Conservation (phyloP, 1,140 invertebrate genomes). For the Hestina assimilis region DNA sequence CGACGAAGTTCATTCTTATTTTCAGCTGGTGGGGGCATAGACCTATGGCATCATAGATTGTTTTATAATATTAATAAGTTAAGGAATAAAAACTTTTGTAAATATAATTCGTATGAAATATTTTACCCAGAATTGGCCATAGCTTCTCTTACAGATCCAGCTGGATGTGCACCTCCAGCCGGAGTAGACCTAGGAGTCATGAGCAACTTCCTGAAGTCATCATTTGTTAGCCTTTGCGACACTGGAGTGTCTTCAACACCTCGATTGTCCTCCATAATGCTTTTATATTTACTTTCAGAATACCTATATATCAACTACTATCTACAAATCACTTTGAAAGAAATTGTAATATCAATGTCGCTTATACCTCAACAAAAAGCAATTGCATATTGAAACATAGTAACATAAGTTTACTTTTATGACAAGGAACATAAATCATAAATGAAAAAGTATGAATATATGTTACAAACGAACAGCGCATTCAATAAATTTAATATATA, state of each 20-base stretch:
- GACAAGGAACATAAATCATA: no score
- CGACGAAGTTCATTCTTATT: constrained; percentile 85
- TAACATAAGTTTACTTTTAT: no score
- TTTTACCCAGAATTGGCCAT: constrained; percentile 79
- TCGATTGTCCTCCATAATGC: constrained; percentile 59
- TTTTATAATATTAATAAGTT: no score
- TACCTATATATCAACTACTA: not conserved
- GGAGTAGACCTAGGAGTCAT: constrained; percentile 93
- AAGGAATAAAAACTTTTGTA: not conserved
- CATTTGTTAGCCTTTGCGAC: constrained; percentile 93
- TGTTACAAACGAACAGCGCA: no score
- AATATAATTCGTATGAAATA: constrained; percentile 17
- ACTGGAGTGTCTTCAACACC: constrained; percentile 76
- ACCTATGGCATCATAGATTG: constrained; percentile 32
- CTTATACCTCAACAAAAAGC: no score
- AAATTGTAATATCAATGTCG: no score
- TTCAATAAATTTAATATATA: no score
- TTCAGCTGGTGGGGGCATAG: constrained; percentile 76
- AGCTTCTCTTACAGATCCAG: constrained; percentile 80
- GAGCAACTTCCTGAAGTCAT: constrained; percentile 96
- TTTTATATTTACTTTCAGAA: not conserved
- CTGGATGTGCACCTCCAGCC: constrained; percentile 67
- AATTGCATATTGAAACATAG: no score
- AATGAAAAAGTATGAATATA: no score
- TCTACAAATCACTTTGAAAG: no score